phyloP scores from a whole-genome alignment of 2,888 invertebrate genomes.

The Tachystola acroxantha region DNA sequence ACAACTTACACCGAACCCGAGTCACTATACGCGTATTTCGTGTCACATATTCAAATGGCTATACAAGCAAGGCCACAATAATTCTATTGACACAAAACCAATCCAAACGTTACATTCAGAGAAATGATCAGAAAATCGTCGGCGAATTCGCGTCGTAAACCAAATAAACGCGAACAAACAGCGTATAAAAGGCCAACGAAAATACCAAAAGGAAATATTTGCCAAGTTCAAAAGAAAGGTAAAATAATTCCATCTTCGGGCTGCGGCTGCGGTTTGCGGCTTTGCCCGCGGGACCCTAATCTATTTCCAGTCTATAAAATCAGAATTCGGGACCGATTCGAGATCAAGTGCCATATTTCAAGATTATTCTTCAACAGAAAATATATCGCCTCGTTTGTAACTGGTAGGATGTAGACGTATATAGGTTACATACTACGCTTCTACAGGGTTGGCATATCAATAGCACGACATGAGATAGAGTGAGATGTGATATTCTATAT shows the following conservation, averaged over 20 bases:
- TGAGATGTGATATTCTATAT: no score
- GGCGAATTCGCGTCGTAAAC: neutral
- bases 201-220: constrained; percentile 5
- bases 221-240: constrained; percentile 6
- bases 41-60: no score
- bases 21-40: no score
- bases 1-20: no score
- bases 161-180: constrained; percentile 6
- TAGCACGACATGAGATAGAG: no score
- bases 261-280: constrained; percentile 2
- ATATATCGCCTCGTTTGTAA: neutral
- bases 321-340: neutral
- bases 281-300: constrained; percentile 9
- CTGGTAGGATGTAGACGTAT: no score
- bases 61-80: neutral
- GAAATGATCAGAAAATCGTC: neutral
- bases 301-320: constrained; percentile 9
- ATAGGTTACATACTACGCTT: no score
- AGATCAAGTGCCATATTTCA: neutral
- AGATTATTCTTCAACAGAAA: neutral
- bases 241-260: constrained; percentile 4
- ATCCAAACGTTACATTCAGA: neutral
- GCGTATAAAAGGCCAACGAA: neutral
- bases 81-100: neutral
- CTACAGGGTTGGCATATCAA: no score